These are phyloP conservation scores for Tokudaia muenninki DNA, from an alignment of 2,797 vertebrate species.

Conservation along the genomic window DNA sequence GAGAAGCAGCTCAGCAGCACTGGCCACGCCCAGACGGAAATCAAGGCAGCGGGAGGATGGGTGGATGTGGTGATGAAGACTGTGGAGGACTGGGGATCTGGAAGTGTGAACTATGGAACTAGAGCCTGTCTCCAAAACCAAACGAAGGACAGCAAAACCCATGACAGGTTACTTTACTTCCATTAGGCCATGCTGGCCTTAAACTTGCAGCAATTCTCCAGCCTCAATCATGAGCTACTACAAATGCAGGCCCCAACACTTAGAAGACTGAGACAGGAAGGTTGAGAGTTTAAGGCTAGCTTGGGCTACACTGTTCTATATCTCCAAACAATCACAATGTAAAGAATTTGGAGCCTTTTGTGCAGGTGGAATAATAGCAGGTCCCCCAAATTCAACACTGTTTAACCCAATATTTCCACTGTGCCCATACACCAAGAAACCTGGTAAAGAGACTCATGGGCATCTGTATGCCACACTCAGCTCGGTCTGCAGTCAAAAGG, in stretches of 20 bases:
- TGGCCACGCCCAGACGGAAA: background rate
- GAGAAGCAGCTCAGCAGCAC: background rate
- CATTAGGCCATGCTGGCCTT: background rate
- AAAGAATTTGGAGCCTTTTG: background rate
- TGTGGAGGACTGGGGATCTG: background rate
- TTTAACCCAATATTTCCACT: constrained; percentile 15
- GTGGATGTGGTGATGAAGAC: background rate
- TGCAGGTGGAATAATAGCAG: background rate
- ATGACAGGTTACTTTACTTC: background rate
- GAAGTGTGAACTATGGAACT: background rate
- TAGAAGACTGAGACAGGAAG: background rate
- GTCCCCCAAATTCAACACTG: background rate
- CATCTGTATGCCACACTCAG: background rate
- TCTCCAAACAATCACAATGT: background rate
- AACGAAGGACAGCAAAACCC: background rate
- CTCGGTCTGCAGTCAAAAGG: background rate
- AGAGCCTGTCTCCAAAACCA: background rate
- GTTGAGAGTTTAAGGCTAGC: background rate
- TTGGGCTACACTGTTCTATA: background rate
- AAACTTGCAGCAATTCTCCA: background rate
- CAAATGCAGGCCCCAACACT: background rate
- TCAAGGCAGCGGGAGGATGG: background rate
- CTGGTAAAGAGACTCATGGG: background rate
- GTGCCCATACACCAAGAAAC: background rate
- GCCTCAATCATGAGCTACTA: background rate